Evolutionary conservation across 2,888 invertebrate genomes (phyloP).

Genomic region (Phalera bucephala): DNA sequence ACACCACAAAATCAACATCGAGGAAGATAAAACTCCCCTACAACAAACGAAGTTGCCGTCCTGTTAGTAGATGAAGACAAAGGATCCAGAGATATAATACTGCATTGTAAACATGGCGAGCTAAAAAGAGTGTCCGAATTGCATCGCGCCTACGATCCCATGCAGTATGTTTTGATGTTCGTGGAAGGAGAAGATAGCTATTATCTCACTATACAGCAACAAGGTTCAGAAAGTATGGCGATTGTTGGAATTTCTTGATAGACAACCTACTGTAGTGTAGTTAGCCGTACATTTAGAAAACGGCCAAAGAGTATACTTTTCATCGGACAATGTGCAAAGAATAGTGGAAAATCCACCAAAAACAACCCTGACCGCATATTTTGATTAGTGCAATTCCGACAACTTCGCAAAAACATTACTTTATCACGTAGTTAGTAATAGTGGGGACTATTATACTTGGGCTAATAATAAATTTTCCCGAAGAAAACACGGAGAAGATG

Average conservation of each 20-base stretch:
- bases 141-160: constrained; percentile 43
- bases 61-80: constrained; percentile 22
- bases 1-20: constrained; percentile 34
- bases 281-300: neutral
- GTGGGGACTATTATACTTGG: neutral
- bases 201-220: constrained; percentile 28
- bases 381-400: neutral
- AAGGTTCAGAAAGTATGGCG: constrained; percentile 14
- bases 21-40: constrained; percentile 33
- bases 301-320: neutral
- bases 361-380: neutral
- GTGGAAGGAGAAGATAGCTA: constrained; percentile 38
- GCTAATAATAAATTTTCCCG: no score
- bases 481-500: no score
- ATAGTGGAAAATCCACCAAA: neutral
- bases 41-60: constrained; percentile 34
- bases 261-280: neutral
- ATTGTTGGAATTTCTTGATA: neutral
- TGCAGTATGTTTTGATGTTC: constrained; percentile 52
- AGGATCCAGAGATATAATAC: no score
- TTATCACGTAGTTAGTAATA: neutral
- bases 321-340: neutral
- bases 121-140: constrained; percentile 40
- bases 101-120: constrained; percentile 22
- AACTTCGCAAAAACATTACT: neutral